These are phyloP conservation scores for Cisticola juncidis DNA, from an alignment of 2,113 vertebrate genomes.

Conservation along the genomic window DNA sequence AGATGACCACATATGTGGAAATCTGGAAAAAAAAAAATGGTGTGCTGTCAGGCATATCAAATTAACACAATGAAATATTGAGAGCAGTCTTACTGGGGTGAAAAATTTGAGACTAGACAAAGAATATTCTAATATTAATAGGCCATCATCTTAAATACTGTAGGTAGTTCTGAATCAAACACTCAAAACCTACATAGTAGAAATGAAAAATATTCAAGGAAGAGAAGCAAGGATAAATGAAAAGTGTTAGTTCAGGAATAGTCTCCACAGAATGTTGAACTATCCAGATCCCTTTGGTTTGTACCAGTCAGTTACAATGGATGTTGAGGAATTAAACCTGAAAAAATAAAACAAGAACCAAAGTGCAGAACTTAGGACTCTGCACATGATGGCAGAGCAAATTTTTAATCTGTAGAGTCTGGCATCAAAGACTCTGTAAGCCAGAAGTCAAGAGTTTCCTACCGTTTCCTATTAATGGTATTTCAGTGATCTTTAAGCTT, in stretches of 20 bases:
- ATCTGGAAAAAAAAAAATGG: not conserved
- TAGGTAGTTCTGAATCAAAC: not conserved
- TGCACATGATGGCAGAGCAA: not conserved
- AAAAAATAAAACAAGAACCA: not conserved
- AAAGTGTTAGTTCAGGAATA: not conserved
- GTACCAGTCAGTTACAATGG: not conserved
- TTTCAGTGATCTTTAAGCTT: not conserved
- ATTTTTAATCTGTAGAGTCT: not conserved
- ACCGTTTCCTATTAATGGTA: not conserved
- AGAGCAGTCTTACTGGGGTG: not conserved
- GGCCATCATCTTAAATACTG: not conserved
- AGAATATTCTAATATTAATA: not conserved
- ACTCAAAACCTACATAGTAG: not conserved
- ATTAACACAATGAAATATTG: not conserved
- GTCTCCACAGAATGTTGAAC: not conserved
- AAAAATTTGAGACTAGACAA: not conserved
- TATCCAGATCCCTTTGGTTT: not conserved
- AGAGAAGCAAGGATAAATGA: not conserved
- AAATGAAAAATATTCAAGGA: not conserved
- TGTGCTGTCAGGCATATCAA: not conserved
- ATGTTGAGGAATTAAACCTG: not conserved
- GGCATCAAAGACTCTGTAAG: not conserved
- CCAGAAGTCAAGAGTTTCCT: not conserved
- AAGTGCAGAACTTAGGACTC: not conserved
- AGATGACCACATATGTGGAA: not conserved